Percentiles rank a stretch among this genome's conserved stretches.
phyloP scores from a whole-genome alignment of 2,113 vertebrate genomes.

The Xenopus borealis region DNA sequence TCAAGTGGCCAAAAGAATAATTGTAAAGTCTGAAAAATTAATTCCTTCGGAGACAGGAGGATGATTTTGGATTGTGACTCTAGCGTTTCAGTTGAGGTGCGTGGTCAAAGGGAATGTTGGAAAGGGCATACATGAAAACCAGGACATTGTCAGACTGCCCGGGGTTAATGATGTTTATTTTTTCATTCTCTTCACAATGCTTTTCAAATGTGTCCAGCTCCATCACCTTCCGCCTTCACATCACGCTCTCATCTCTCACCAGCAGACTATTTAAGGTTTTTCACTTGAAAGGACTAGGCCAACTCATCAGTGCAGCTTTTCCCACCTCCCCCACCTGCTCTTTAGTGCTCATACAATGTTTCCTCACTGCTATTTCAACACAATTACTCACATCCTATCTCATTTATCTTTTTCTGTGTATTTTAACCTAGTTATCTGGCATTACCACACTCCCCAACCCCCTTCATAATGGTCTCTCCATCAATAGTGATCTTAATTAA shows the following conservation, averaged over 20 bases:
- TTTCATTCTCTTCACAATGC: too few species aligned
- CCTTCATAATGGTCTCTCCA: background rate
- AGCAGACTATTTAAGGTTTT: background rate
- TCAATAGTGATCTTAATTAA: background rate
- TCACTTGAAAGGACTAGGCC: constrained; percentile 7
- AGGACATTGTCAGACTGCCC: too few species aligned
- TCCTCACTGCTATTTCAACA: constrained; percentile 1
- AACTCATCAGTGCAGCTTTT: constrained; percentile 4
- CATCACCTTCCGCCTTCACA: background rate
- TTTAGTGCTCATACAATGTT: constrained; percentile 14
- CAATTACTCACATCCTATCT: background rate
- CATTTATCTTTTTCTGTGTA: background rate
- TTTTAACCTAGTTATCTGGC: background rate
- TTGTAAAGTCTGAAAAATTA: too few species aligned
- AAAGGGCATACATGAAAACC: too few species aligned
- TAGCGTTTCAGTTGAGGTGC: too few species aligned
- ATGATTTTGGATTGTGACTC: too few species aligned
- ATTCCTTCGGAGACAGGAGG: too few species aligned
- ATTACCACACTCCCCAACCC: background rate
- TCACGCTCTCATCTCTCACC: background rate
- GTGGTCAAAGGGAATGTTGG: too few species aligned
- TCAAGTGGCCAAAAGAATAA: too few species aligned
- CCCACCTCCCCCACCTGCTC: constrained; percentile 14
- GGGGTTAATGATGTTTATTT: too few species aligned
- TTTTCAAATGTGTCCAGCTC: background rate